Evolutionary conservation across 2,113 vertebrate species (phyloP).

Genomic region (Haliaeetus leucogaster): DNA sequence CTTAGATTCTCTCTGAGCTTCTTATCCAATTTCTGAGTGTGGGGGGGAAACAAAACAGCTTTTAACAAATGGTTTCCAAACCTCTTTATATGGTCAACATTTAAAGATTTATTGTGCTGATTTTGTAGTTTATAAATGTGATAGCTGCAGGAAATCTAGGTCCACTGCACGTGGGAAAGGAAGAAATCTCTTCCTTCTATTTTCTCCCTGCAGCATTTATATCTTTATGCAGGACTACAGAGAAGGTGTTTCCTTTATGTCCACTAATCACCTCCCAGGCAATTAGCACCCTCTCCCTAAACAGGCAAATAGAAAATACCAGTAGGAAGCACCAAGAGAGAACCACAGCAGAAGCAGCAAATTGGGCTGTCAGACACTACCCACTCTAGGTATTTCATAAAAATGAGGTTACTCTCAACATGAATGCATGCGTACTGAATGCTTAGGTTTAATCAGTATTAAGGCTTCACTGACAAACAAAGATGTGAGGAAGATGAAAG

Average conservation of each 20-base stretch:
- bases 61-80: background rate
- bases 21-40: slow-evolving; percentile 93
- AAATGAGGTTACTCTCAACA: background rate
- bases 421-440: background rate
- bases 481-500: background rate
- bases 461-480: background rate
- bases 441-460: background rate
- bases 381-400: background rate
- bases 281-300: background rate
- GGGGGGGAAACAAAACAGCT: background rate
- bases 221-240: background rate
- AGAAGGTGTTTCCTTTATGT: background rate
- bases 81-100: background rate
- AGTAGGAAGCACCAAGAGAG: background rate
- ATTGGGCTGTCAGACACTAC: background rate
- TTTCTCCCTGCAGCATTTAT: background rate
- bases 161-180: background rate
- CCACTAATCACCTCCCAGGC: background rate
- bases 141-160: background rate
- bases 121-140: background rate
- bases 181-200: background rate
- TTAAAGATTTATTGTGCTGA: background rate
- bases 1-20: slow-evolving; percentile 96
- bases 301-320: background rate
- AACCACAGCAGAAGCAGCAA: background rate